phyloP scores from a whole-genome alignment of 1,140 invertebrate genomes.

The Schlechtendalia chinensis region DNA sequence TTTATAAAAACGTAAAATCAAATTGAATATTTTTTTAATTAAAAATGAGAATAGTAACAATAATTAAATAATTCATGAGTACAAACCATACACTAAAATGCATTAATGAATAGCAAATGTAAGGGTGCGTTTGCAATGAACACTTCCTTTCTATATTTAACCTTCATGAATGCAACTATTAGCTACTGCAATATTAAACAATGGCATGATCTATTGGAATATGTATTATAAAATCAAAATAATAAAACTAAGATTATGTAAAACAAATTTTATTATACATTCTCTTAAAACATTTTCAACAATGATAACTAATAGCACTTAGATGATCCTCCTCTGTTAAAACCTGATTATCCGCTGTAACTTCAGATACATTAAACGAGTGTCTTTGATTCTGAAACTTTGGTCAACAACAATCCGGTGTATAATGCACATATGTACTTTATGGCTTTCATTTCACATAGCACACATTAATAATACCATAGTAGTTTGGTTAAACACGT shows the following conservation, averaged over 20 bases:
- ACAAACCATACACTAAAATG: too few relatives aligned
- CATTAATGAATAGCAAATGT: too few relatives aligned
- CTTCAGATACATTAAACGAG: neutral
- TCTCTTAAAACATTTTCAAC: neutral
- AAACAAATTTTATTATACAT: neutral
- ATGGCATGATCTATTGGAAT: too few relatives aligned
- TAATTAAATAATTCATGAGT: too few relatives aligned
- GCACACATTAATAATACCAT: slow-evolving; percentile 33
- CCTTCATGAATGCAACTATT: too few relatives aligned
- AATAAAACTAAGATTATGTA: neutral
- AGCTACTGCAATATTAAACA: too few relatives aligned
- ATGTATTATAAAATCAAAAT: neutral
- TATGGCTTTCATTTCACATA: slow-evolving; percentile 24
- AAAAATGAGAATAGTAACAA: too few relatives aligned
- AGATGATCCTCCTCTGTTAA: neutral
- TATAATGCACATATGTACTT: slow-evolving; percentile 40
- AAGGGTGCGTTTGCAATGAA: too few relatives aligned
- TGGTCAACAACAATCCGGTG: slow-evolving; percentile 29
- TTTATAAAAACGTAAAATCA: too few relatives aligned
- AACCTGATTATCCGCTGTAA: neutral
- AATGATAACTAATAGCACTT: too few relatives aligned
- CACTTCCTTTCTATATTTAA: too few relatives aligned
- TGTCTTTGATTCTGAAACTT: slow-evolving; percentile 35
- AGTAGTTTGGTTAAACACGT: slow-evolving; percentile 36
- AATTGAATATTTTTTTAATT: too few relatives aligned